Conservation (phyloP, 2,797 vertebrate species). For the Tragopan temminckii region DNA sequence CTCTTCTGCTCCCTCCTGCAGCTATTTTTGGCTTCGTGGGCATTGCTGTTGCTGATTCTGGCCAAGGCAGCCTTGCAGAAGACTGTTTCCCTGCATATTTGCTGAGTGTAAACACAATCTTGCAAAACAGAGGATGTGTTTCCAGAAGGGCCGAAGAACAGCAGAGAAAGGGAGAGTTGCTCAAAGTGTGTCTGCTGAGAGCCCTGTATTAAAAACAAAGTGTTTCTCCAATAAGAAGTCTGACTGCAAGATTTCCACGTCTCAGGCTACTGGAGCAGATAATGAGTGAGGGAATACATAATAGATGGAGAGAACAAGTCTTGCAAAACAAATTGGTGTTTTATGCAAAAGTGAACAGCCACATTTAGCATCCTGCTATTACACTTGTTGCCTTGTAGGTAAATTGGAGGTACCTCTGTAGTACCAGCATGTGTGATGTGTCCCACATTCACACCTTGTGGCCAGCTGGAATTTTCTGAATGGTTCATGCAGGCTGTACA, state of each 20-base stretch:
- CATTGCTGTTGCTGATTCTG: background rate
- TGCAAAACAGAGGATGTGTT: background rate
- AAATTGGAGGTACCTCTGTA: accelerated
- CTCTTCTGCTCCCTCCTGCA: background rate
- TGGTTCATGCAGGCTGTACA: background rate
- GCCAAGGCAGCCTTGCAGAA: background rate
- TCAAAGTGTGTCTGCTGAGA: background rate
- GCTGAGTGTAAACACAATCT: background rate
- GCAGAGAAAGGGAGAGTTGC: background rate
- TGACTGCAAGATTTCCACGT: background rate
- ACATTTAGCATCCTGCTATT: accelerated
- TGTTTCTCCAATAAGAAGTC: background rate
- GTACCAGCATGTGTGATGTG: accelerated
- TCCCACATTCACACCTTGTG: accelerated
- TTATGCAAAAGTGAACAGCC: background rate
- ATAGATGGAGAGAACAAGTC: background rate
- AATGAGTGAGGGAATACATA: background rate
- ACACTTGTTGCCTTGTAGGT: accelerated
- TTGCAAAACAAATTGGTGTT: background rate
- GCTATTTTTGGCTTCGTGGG: background rate
- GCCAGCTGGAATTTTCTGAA: background rate
- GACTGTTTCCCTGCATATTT: background rate
- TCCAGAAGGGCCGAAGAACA: background rate
- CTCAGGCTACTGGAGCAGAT: background rate
- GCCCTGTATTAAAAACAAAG: background rate